Base-by-base conservation (phyloP, 1,140 invertebrate genomes). In the Anastatus disparis region DNA sequence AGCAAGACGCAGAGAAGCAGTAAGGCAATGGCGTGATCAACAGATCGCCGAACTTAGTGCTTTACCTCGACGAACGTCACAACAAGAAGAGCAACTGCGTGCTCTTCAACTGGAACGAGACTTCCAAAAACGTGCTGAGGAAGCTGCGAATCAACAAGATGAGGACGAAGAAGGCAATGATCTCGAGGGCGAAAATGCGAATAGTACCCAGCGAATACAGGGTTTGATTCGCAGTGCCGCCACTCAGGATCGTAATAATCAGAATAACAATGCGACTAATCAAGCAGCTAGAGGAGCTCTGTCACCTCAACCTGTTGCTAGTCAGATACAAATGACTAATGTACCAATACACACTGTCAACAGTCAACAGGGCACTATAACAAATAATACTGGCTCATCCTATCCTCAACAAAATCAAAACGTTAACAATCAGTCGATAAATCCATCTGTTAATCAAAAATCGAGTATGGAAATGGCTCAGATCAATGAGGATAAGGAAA, bases 61-160 rank as follows among this genome's bases (percentile, higher is more conserved):
- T 1, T 78, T 94, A 55, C 83, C 90, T 9, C 89, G 91, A 26
- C 85, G 93, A 70, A 92, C 91, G 3, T 82, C 91, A 0, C 93
- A 93, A 76, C 94, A 97, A 79, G 95, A 94, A 69, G 95, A 97
- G 80, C 93, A 96, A 76, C 82, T 97, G 17, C 88, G 94, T 63
- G 93, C 94, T 7, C 85, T 97, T 48, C 91, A 93, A 67, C 84
- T 97, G 6, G 95, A 97, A 81, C 88, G 93, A 70, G 95, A 97
- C 80, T 97, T 97, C 81, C 93, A 97, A 75, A 89, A 94, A 42
- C 86, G 95, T 50, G 95, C 94, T 3, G 92, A 93, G 78, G 93
- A 95, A 81, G 87, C 88, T 40, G 89, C 91, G 20, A 90, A 88
- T 73, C 89, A 92, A 42, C 92, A 95, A 75, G 93, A 96, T 52